Percentiles rank a stretch among this genome's conserved stretches.
phyloP scores from a whole-genome alignment of 2,888 invertebrate genomes.

The Prosapia bicincta region DNA sequence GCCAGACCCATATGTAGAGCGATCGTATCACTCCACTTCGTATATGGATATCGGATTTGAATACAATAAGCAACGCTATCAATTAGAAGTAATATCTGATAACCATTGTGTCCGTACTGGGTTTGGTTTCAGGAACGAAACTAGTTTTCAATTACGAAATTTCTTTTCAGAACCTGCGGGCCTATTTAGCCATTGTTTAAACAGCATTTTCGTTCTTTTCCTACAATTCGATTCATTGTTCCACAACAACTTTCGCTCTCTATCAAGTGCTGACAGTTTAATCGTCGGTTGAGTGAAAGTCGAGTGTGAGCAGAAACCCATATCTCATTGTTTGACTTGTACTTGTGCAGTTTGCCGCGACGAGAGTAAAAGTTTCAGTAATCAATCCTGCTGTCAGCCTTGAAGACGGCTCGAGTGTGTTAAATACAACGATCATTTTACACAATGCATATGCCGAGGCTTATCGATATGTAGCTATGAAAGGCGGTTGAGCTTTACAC shows the following conservation, averaged over 20 bases:
- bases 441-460: too few relatives aligned
- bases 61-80: neutral
- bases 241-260: neutral
- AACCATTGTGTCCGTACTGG: neutral
- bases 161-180: neutral
- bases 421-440: too few relatives aligned
- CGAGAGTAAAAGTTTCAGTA: neutral
- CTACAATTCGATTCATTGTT: neutral
- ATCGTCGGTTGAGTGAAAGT: neutral
- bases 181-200: neutral
- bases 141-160: neutral
- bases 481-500: too few relatives aligned
- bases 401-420: too few relatives aligned
- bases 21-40: neutral
- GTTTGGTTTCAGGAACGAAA: neutral
- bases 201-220: neutral
- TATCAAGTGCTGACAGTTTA: neutral
- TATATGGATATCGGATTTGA: neutral
- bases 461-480: too few relatives aligned
- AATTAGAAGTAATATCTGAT: neutral
- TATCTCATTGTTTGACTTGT: neutral
- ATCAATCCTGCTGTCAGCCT: neutral
- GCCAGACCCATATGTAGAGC: neutral
- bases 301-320: neutral
- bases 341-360: neutral